These are phyloP conservation scores for Morbakka virulenta DNA, from an alignment of 30 jellyfish, hydroid and myxozoan genomes.

Conservation along the genomic window DNA sequence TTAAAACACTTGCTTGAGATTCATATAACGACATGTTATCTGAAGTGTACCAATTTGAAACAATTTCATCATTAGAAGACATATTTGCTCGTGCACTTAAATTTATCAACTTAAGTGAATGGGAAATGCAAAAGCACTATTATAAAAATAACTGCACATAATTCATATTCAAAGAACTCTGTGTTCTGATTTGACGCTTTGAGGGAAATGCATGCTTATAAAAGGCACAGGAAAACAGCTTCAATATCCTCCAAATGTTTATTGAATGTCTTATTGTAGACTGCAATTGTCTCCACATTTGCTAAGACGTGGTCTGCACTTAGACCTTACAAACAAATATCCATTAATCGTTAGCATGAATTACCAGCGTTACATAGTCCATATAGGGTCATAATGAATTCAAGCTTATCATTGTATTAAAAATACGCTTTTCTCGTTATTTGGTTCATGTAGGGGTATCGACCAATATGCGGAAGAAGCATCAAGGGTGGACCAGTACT, in stretches of 20 bases:
- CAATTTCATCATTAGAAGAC: too few relatives aligned
- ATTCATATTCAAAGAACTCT: too few relatives aligned
- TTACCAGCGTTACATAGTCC: conserved; percentile 52
- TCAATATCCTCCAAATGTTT: conserved; percentile 5
- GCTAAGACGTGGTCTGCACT: too few relatives aligned
- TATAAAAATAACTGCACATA: too few relatives aligned
- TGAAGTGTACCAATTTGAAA: too few relatives aligned
- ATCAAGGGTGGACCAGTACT: conserved; percentile 6
- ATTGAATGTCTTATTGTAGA: conserved; percentile 5
- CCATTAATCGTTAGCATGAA: conserved; percentile 40
- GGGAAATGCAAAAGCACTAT: too few relatives aligned
- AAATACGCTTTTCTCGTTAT: conserved; percentile 14
- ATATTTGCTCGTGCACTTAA: too few relatives aligned
- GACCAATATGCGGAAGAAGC: conserved; percentile 59
- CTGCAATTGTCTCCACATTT: too few relatives aligned
- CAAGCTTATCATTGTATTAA: conserved; percentile 44
- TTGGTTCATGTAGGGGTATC: conserved; percentile 18
- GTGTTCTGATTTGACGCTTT: conserved; percentile 36
- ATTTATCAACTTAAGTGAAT: too few relatives aligned
- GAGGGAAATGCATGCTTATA: conserved; percentile 29
- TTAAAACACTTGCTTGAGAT: too few relatives aligned
- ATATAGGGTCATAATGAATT: conserved; percentile 30
- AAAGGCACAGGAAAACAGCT: conserved; percentile 23
- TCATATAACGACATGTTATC: too few relatives aligned
- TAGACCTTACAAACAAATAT: conserved; percentile 9